These are phyloP conservation scores for Megaustenia siamemsis DNA, from an alignment of 2,888 invertebrate genomes.

Conservation along the genomic window DNA sequence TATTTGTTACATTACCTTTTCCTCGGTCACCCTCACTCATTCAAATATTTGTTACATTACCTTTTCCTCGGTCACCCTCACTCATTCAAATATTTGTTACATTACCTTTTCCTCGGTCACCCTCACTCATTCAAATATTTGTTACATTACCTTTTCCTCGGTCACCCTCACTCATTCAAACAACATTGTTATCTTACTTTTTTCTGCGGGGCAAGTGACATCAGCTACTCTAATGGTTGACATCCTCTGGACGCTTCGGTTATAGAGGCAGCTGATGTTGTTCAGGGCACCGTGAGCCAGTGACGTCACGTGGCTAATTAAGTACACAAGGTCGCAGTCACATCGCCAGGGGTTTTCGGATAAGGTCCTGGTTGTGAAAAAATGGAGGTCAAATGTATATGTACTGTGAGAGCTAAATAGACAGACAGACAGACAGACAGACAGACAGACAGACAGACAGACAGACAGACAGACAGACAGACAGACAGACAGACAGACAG, in stretches of 20 bases:
- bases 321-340: conserved; percentile 54
- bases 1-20: no score
- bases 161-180: neutral
- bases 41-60: no score
- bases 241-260: conserved; percentile 10
- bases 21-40: no score
- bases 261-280: neutral
- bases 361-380: conserved; percentile 33
- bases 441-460: conserved; percentile 27
- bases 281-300: neutral
- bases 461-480: conserved; percentile 34
- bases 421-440: conserved; percentile 27
- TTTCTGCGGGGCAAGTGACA: neutral
- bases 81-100: no score
- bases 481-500: conserved; percentile 16
- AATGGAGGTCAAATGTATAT: neutral
- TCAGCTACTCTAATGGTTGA: neutral
- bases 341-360: conserved; percentile 52
- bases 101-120: no score
- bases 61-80: no score
- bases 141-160: neutral
- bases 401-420: neutral
- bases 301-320: conserved; percentile 45
- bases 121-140: neutral
- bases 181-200: neutral